Evolutionary conservation across 2,888 invertebrate genomes (phyloP).

Genomic region (Teleogryllus oceanicus): DNA sequence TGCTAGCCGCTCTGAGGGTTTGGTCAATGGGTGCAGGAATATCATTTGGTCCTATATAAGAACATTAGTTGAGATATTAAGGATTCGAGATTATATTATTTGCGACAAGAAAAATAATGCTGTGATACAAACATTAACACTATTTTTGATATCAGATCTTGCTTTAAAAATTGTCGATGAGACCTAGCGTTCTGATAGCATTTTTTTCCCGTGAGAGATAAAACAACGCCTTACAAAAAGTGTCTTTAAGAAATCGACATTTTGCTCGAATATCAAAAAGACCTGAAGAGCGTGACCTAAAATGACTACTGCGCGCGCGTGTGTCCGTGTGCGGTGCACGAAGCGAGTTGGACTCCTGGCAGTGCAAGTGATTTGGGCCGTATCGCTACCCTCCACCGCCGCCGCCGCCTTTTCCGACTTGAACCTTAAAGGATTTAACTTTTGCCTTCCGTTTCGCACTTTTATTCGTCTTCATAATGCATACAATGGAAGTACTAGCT

Average conservation of each 20-base stretch:
- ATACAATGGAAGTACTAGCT: too few relatives aligned
- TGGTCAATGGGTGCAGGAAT: neutral
- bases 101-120: slow-evolving; percentile 8
- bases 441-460: too few relatives aligned
- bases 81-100: neutral
- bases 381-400: neutral
- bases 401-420: neutral
- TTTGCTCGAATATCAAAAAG: neutral
- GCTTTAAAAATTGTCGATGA: neutral
- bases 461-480: too few relatives aligned
- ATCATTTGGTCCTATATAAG: neutral
- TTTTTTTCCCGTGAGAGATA: neutral
- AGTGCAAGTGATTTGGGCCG: neutral
- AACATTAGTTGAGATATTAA: neutral
- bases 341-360: neutral
- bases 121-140: neutral
- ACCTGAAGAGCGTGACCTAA: neutral
- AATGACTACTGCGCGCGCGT: neutral
- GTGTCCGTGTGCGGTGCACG: neutral
- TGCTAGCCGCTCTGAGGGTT: slow-evolving; percentile 2
- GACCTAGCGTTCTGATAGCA: neutral
- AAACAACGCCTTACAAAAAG: neutral
- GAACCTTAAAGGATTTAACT: too few relatives aligned
- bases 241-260: slow-evolving; percentile 2
- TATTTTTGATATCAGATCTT: neutral